phyloP scores from a whole-genome alignment of 2,113 vertebrate species.

The Symphodus melops region DNA sequence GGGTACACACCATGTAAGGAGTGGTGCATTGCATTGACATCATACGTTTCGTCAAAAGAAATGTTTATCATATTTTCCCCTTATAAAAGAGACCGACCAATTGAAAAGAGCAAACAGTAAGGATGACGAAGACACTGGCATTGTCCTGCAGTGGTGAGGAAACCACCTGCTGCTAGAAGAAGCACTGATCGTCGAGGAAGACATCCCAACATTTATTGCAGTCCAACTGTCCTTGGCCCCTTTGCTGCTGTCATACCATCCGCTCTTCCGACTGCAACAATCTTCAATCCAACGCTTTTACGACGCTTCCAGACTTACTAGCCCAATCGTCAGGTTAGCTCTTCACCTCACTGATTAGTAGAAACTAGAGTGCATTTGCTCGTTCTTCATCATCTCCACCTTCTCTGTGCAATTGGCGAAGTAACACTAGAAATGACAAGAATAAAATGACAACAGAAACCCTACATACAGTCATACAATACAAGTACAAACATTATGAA shows the following conservation, averaged over 20 bases:
- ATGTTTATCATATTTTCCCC: conserved; percentile 67
- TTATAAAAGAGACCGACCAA: conserved; percentile 62
- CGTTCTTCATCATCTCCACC: conserved; percentile 46
- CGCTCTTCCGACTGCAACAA: conserved; percentile 3
- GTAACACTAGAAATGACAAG: conserved; percentile 63
- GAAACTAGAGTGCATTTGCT: conserved; percentile 29
- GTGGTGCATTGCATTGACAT: conserved; percentile 80
- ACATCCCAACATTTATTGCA: conserved; percentile 61
- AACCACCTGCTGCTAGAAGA: conserved; percentile 56
- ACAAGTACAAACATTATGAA: conserved; percentile 80
- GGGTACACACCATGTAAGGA: conserved; percentile 85
- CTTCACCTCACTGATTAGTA: conserved; percentile 20
- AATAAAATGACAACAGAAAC: conserved; percentile 69
- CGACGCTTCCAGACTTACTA: conserved; percentile 8
- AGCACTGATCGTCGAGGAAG: conserved; percentile 71
- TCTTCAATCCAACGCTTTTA: conserved; percentile 11
- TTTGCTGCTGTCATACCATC: conserved; percentile 16
- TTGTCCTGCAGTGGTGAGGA: conserved; percentile 60
- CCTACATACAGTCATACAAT: conserved; percentile 69
- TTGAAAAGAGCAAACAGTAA: conserved; percentile 57
- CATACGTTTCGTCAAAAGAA: conserved; percentile 77
- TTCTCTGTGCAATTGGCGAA: conserved; percentile 57
- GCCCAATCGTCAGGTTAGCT: neutral
- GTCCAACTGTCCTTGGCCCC: conserved; percentile 25
- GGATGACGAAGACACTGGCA: conserved; percentile 59